phyloP scores from a whole-genome alignment of 1,140 invertebrate genomes.

The Formica exsecta region DNA sequence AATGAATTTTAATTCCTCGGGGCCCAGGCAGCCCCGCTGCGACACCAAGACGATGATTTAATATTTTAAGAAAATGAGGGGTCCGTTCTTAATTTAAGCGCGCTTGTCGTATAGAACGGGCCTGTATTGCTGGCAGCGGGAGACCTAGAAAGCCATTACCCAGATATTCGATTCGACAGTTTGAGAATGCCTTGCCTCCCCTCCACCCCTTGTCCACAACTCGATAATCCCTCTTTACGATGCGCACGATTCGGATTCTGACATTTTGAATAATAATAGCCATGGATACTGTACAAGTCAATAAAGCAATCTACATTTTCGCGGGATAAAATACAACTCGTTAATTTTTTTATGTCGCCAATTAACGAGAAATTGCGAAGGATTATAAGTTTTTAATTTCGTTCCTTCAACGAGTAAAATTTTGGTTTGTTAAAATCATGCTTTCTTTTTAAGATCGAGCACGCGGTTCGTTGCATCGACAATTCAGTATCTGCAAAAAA shows the following conservation, averaged over 20 bases:
- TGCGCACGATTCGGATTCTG: slow-evolving; percentile 54
- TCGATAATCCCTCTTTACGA: slow-evolving; percentile 73
- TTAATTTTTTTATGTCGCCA: not conserved
- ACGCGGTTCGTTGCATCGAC: not conserved
- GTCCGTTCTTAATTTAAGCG: slow-evolving; percentile 83
- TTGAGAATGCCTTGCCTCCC: slow-evolving; percentile 60
- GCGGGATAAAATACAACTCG: too few relatives aligned
- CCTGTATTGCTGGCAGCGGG: slow-evolving; percentile 79
- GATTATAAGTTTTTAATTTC: not conserved
- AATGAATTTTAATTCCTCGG: slow-evolving; percentile 86
- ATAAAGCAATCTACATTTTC: slow-evolving; percentile 29
- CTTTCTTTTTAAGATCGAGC: not conserved
- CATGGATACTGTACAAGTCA: slow-evolving; percentile 39
- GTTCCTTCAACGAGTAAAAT: not conserved
- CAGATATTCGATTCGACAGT: slow-evolving; percentile 78
- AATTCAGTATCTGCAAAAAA: not conserved
- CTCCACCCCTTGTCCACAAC: slow-evolving; percentile 15
- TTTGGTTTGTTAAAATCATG: not conserved
- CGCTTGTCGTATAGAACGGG: slow-evolving; percentile 73
- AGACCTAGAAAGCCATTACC: slow-evolving; percentile 77
- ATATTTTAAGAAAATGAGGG: slow-evolving; percentile 86
- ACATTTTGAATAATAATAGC: slow-evolving; percentile 53
- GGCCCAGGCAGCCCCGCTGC: slow-evolving; percentile 82
- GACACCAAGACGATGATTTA: slow-evolving; percentile 86
- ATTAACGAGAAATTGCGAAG: not conserved